Conservation (phyloP, 2,113 vertebrate genomes). For the Lepus timidus region DNA sequence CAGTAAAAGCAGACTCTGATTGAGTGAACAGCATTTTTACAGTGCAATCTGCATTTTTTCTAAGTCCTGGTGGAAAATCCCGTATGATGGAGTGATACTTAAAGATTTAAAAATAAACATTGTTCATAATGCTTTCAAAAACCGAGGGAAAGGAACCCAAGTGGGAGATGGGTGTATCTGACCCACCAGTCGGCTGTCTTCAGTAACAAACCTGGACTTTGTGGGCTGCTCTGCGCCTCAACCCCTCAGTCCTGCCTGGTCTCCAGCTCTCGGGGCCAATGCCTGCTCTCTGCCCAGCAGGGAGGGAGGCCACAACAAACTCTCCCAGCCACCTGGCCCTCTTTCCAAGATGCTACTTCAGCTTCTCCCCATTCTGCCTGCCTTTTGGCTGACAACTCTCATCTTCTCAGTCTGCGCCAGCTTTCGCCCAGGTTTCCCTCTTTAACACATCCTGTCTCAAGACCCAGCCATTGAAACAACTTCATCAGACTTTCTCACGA, state of each 20-base stretch:
- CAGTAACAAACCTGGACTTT: slow-evolving; percentile 41
- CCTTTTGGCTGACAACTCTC: no score
- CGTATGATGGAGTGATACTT: slow-evolving; percentile 64
- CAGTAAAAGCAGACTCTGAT: slow-evolving; percentile 76
- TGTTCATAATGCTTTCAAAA: slow-evolving; percentile 38
- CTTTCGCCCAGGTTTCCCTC: not conserved
- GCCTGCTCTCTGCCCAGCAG: not conserved
- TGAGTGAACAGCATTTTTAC: slow-evolving; percentile 82
- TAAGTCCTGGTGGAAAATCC: slow-evolving; percentile 77
- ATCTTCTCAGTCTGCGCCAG: not conserved
- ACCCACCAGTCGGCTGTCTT: not conserved
- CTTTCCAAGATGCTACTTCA: no score
- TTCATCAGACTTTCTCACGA: not conserved
- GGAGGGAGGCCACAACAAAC: not conserved
- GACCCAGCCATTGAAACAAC: not conserved
- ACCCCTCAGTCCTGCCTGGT: not conserved
- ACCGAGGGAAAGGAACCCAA: slow-evolving; percentile 20
- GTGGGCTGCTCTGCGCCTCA: not conserved
- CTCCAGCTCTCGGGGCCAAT: not conserved
- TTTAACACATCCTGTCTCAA: not conserved
- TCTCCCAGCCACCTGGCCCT: no score
- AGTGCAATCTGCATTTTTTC: slow-evolving; percentile 77
- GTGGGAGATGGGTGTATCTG: not conserved
- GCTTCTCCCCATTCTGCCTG: not conserved
- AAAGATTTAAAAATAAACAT: slow-evolving; percentile 61